A percentile compares a stretch with the other conserved stretches of the same genome.
These are phyloP conservation scores for Ancistrus triradiatus DNA, from an alignment of 2,113 vertebrate species.

Conservation along the genomic window DNA sequence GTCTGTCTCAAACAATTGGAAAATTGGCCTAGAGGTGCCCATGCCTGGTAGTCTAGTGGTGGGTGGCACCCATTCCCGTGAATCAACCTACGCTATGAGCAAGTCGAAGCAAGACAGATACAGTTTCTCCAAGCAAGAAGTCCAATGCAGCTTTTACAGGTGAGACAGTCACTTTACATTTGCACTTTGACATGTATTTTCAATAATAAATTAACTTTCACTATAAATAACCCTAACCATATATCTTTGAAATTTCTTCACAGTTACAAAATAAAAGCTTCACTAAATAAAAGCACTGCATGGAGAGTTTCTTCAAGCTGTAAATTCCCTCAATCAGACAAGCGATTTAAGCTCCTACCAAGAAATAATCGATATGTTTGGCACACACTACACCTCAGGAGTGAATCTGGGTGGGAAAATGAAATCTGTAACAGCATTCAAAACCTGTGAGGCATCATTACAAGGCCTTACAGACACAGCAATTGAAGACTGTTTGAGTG, in stretches of 20 bases:
- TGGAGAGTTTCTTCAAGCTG: constrained; percentile 30
- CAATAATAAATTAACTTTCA: neutral
- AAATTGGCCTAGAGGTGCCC: constrained; percentile 49
- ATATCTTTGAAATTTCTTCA: constrained; percentile 8
- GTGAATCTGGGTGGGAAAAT: constrained; percentile 51
- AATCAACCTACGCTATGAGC: constrained; percentile 31
- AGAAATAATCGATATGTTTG: constrained; percentile 49
- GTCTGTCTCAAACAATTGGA: constrained; percentile 59
- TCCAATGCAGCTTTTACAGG: constrained; percentile 50
- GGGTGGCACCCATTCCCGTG: constrained; percentile 52
- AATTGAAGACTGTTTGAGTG: constrained; percentile 52
- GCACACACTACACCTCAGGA: constrained; percentile 55
- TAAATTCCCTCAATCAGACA: constrained; percentile 36
- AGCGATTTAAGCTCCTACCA: constrained; percentile 1
- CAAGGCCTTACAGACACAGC: constrained; percentile 44
- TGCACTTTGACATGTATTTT: neutral
- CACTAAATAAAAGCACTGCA: constrained; percentile 46
- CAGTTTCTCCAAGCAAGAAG: constrained; percentile 52
- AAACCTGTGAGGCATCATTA: constrained; percentile 47
- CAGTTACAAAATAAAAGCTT: constrained; percentile 45
- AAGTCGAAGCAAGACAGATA: constrained; percentile 54
- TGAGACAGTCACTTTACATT: constrained; percentile 28
- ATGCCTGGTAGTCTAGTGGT: neutral
- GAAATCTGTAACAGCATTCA: constrained; percentile 52
- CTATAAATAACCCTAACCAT: neutral